Evolutionary conservation across 2,113 vertebrate genomes (phyloP).

Genomic region (Laticauda laticaudata): DNA sequence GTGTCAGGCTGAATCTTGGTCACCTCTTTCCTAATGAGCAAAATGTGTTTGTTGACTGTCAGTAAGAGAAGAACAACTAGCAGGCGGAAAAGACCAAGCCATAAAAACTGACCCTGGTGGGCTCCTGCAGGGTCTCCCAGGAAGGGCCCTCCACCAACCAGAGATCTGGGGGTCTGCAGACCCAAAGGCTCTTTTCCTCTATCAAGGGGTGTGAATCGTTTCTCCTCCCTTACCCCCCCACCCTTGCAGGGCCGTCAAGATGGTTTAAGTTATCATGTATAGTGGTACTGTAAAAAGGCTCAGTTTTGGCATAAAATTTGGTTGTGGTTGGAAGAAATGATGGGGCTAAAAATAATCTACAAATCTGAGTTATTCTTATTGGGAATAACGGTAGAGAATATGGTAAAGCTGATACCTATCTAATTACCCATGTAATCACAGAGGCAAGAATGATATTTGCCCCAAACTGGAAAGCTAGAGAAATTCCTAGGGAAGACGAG

Average conservation of each 20-base stretch:
- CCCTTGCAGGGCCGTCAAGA: neutral
- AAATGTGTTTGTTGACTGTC: neutral
- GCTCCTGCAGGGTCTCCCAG: neutral
- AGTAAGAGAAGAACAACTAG: neutral
- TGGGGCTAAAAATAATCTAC: too few species aligned
- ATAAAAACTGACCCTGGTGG: neutral
- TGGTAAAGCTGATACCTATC: too few species aligned
- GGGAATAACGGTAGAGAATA: too few species aligned
- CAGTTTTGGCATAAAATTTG: too few species aligned
- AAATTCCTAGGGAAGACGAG: too few species aligned
- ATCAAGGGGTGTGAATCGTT: accelerated
- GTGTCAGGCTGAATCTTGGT: neutral
- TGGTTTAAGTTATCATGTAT: neutral
- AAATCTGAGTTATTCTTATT: too few species aligned
- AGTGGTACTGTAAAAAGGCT: too few species aligned
- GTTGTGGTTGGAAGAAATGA: too few species aligned
- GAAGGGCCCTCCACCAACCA: too few species aligned
- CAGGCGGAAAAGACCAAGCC: neutral
- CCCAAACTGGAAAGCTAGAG: too few species aligned
- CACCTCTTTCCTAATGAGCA: neutral
- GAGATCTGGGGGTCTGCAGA: neutral
- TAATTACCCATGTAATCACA: too few species aligned
- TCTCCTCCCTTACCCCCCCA: neutral
- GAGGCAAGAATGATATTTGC: too few species aligned
- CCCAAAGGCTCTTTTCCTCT: neutral